Base-by-base conservation (phyloP, 2,797 vertebrate species). In the Paedocypris micromegethes region DNA sequence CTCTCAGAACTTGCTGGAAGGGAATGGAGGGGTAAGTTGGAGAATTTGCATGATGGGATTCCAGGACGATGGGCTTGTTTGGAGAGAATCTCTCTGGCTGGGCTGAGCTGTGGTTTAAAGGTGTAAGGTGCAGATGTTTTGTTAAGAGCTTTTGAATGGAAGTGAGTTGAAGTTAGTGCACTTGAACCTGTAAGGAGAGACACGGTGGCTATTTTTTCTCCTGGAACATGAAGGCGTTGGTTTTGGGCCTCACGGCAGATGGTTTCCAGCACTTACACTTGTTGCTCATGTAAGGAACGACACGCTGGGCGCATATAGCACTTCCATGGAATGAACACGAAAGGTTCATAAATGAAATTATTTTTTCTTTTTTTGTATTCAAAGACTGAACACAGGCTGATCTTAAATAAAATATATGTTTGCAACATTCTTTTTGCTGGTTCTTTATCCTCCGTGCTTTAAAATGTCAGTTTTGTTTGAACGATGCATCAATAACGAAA, bases 201-300 rank as follows among this genome's bases (percentile, higher is more conserved):
- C 61, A 68, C 40, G 1, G 39, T 68, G 52, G 76, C 69, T 76
- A 75, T 79, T 78, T 78, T 73, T 72, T 72, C 47, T 67, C 39
- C 49, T 63, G 43, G 65, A 42, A 55, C 64, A 58, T 61, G 67
- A 43, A 66, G 38, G 55, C 48, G 42, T 9, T 60, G 57, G 41
- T 45, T 54, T 38, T 42, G 6, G 53, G 48, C 58, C 60, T 63
- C 58, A 50, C 4, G 43, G 42, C 37, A 47, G 57, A 66, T 40
- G 58, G 51, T 69, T 69, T 62, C 23, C 49, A 56, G 23, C 63
- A 60, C 64, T 51, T 70, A 58, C 61, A 46, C 47, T 6, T 52
- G 41, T 58, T 51, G 42, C 4, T 55, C 6, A n/a, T 58, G 44
- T 53, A 60, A 23, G 57, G 43, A 68, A 41, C 38, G n/a, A 54